These are phyloP conservation scores for Glaucidium brasilianum DNA, from an alignment of 2,113 vertebrate species.

Conservation along the genomic window DNA sequence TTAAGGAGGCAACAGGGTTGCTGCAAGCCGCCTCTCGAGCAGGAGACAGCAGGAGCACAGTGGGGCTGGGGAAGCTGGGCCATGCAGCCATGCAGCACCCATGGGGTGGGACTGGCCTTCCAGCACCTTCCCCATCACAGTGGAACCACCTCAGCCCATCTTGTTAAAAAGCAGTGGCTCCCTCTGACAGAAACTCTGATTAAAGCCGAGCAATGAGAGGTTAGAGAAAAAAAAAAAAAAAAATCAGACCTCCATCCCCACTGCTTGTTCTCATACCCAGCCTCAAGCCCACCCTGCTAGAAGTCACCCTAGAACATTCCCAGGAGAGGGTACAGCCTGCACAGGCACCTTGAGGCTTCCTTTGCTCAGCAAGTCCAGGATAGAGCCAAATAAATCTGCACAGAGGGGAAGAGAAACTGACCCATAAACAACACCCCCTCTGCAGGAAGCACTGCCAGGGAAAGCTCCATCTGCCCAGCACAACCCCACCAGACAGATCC, in stretches of 20 bases:
- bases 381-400: background rate
- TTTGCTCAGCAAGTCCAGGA: background rate
- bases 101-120: accelerated
- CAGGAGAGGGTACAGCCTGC: accelerated
- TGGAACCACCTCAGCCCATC: background rate
- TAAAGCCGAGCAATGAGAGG: background rate
- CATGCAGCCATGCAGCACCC: accelerated
- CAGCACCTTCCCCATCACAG: background rate
- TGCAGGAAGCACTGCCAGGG: background rate
- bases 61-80: background rate
- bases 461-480: accelerated
- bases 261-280: background rate
- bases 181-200: background rate
- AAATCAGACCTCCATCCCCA: background rate
- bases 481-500: no score
- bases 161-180: background rate
- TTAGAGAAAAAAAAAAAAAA: background rate
- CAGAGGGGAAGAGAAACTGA: background rate
- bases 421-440: accelerated
- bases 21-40: accelerated
- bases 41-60: accelerated
- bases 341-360: accelerated
- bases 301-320: background rate
- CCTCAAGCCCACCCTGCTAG: background rate
- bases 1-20: background rate